Evolutionary conservation across 2,113 vertebrate species (phyloP).

Genomic region (Crotophaga sulcirostris): DNA sequence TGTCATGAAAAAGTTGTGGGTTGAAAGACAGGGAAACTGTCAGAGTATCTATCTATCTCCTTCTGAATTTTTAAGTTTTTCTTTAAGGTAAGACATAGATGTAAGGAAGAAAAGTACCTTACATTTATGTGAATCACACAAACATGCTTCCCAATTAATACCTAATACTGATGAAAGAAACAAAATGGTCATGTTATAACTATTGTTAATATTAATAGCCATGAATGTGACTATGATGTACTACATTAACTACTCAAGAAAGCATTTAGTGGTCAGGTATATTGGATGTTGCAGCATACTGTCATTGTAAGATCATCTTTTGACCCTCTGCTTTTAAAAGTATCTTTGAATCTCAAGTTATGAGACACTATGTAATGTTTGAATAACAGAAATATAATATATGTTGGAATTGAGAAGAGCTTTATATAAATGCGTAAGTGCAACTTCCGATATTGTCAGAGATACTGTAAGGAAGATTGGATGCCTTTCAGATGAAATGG

Average conservation of each 20-base stretch:
- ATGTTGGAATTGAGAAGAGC: not conserved
- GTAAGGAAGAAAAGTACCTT: not conserved
- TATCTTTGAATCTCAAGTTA: not conserved
- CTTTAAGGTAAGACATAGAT: not conserved
- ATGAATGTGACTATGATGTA: not conserved
- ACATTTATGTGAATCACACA: not conserved
- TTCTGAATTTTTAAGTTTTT: not conserved
- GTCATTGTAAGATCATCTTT: not conserved
- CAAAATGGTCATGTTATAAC: not conserved
- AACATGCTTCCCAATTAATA: not conserved
- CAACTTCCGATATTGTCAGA: not conserved
- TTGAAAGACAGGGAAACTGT: not conserved
- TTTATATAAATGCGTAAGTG: not conserved
- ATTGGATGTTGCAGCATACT: accelerated
- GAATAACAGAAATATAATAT: not conserved
- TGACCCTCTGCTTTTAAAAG: not conserved
- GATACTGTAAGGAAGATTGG: not conserved
- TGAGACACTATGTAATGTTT: not conserved
- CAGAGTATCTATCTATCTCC: not conserved
- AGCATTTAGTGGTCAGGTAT: not conserved
- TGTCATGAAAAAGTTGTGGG: not conserved
- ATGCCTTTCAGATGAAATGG: not conserved
- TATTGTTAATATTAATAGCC: not conserved
- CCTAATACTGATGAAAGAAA: not conserved
- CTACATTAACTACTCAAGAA: not conserved